Base-by-base conservation (phyloP, 37 sponge, comb jelly and placozoan genomes). In the Spongilla lacustris region DNA sequence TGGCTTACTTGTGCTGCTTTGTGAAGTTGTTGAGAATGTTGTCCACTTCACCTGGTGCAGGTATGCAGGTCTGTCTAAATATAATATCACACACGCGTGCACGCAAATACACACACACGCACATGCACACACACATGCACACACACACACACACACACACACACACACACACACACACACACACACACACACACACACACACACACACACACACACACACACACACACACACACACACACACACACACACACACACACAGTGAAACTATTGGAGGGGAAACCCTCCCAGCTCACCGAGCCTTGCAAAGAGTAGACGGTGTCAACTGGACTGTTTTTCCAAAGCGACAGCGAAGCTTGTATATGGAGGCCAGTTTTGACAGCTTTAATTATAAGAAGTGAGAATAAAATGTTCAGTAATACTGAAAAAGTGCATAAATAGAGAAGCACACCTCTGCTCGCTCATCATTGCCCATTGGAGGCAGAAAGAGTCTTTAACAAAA, bases 261-360 rank as follows among this genome's bases (percentile, higher is more conserved):
- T 58, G 14, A 58, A 37, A 6, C 6, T 41, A 6, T 41, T 41
- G 41, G 6, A 41, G 13, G 36, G 26, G 0, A 9, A 33, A 41
- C 9, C 14, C 34, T 68, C 34, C 2, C 25, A 29, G n/a, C 58
- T 25, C 33, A 95, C 95, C 95, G 89, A 25, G 87, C 95, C 71
- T 95, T 95, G 50, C 89, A 86, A 35, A 95, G 87, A 29, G 87
- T 83, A 25, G 91, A 89, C 1, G 95, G 66, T 8, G 92, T 89
- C 4, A 89, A 29, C 68, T 91, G 89, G 22, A 76, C 80, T 0
- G 88, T 83, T 78, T 91, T 95, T 32, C 89, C 89, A 70, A 85
- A 95, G 25, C 95, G 86, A 76, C 92, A 95, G 5, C 95, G 83
- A 0, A 95, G 78, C 76, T 91, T 91, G 74, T 95, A 95, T 28